Conservation (phyloP, 1,140 invertebrate genomes). For the Saxidomus purpurata region DNA sequence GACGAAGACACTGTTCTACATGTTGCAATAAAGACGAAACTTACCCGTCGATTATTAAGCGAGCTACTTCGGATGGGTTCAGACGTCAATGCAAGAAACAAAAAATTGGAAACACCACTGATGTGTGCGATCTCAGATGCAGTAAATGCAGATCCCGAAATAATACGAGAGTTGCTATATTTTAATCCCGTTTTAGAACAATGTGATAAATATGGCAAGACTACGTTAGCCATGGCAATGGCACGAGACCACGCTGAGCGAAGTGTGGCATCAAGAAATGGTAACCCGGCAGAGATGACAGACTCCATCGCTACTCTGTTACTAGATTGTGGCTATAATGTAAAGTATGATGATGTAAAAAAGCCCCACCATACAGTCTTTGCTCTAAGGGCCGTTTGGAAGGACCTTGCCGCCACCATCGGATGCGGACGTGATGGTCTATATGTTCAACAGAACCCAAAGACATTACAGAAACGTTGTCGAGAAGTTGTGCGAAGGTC, state of each 20-base stretch:
- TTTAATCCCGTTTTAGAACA: slow-evolving; percentile 57
- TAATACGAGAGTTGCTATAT: slow-evolving; percentile 49
- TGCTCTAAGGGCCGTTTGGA: slow-evolving; percentile 52
- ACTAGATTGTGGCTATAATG: slow-evolving; percentile 60
- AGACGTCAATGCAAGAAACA: slow-evolving; percentile 59
- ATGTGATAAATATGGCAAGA: slow-evolving; percentile 61
- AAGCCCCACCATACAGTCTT: slow-evolving; percentile 63
- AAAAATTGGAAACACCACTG: slow-evolving; percentile 51
- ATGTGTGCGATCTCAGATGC: slow-evolving; percentile 48
- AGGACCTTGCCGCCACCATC: slow-evolving; percentile 57
- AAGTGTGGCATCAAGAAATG: background rate
- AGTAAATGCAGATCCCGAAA: slow-evolving; percentile 4
- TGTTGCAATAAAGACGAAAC: slow-evolving; percentile 43
- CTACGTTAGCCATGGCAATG: slow-evolving; percentile 51
- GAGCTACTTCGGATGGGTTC: slow-evolving; percentile 56
- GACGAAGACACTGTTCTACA: slow-evolving; percentile 57
- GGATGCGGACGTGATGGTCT: slow-evolving; percentile 54
- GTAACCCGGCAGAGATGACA: background rate
- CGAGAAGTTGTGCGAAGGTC: slow-evolving; percentile 50
- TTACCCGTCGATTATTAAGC: slow-evolving; percentile 35
- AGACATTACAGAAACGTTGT: slow-evolving; percentile 41
- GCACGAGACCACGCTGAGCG: slow-evolving; percentile 41
- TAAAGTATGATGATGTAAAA: slow-evolving; percentile 55
- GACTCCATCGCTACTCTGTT: slow-evolving; percentile 46
- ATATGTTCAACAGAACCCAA: slow-evolving; percentile 54